Conservation (phyloP, 2,888 invertebrate species). For the Idaea dimidiata region DNA sequence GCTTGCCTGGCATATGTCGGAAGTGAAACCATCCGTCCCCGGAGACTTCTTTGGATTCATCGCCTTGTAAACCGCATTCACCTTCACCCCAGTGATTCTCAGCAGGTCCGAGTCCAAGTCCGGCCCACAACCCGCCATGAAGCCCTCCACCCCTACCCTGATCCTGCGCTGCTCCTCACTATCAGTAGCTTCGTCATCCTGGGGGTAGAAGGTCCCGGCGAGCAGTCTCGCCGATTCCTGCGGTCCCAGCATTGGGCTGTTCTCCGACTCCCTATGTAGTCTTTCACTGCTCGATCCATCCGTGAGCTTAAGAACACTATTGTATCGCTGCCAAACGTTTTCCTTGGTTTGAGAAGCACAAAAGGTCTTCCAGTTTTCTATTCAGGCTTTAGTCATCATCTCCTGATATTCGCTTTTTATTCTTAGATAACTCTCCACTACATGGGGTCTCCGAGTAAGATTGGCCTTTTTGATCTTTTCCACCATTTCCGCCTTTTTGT, state of each 20-base stretch:
- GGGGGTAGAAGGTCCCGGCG: conserved; percentile 18
- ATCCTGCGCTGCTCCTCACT: conserved; percentile 10
- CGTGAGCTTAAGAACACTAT: conserved; percentile 13
- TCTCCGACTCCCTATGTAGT: background rate
- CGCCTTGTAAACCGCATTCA: background rate
- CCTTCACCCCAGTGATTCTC: conserved; percentile 4
- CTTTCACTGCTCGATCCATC: conserved; percentile 9
- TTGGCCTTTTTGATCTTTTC: conserved; percentile 24
- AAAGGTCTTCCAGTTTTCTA: conserved; percentile 24
- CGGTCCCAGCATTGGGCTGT: background rate
- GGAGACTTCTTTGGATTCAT: conserved; percentile 25
- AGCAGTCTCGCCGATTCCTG: conserved; percentile 9
- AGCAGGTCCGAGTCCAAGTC: background rate
- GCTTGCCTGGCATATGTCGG: conserved; percentile 16
- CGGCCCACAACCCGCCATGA: too few relatives aligned
- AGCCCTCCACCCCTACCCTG: background rate
- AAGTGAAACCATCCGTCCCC: conserved; percentile 18
- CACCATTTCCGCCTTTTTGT: conserved; percentile 11
- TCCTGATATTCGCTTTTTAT: conserved; percentile 20
- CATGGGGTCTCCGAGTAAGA: conserved; percentile 13
- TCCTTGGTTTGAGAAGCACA: conserved; percentile 18
- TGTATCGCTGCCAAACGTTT: conserved; percentile 14
- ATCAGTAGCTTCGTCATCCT: conserved; percentile 4
- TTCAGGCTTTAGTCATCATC: conserved; percentile 13
- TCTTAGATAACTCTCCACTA: conserved; percentile 21